Evolutionary conservation across 2,888 invertebrate genomes (phyloP).

Genomic region (Pemphredon lugubris): DNA sequence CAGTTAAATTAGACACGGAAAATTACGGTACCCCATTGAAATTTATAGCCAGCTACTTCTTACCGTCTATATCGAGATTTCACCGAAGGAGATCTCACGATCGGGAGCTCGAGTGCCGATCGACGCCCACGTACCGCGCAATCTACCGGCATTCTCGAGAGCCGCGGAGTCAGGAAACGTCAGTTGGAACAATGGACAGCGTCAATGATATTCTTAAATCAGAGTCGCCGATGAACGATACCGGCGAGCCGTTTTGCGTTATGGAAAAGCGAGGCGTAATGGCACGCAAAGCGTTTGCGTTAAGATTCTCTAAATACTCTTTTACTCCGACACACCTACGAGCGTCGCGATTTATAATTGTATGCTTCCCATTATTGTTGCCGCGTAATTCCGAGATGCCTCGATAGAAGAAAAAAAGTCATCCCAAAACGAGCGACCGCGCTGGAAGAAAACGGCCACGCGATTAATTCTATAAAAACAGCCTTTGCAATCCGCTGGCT

Average conservation of each 20-base stretch:
- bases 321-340: no score
- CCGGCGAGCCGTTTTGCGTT: constrained; percentile 15
- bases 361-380: no score
- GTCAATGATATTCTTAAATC: constrained; percentile 48
- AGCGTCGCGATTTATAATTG: no score
- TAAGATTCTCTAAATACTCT: no score
- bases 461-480: no score
- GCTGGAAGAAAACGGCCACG: no score
- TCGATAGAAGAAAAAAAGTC: no score
- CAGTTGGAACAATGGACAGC: constrained; percentile 47
- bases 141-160: constrained; percentile 32
- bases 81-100: constrained; percentile 27
- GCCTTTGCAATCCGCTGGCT: no score
- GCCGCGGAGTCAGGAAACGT: constrained; percentile 46
- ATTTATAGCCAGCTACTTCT: constrained; percentile 30
- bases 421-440: no score
- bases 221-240: constrained; percentile 44
- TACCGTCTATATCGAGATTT: constrained; percentile 16
- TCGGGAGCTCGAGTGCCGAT: constrained; percentile 42
- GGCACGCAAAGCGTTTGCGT: neutral
- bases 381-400: no score
- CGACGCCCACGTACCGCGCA: constrained; percentile 43
- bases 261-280: constrained; percentile 31
- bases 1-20: constrained; percentile 22
- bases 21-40: constrained; percentile 31